Conservation (phyloP, 2,888 invertebrate genomes). For the Drosophila recens region DNA sequence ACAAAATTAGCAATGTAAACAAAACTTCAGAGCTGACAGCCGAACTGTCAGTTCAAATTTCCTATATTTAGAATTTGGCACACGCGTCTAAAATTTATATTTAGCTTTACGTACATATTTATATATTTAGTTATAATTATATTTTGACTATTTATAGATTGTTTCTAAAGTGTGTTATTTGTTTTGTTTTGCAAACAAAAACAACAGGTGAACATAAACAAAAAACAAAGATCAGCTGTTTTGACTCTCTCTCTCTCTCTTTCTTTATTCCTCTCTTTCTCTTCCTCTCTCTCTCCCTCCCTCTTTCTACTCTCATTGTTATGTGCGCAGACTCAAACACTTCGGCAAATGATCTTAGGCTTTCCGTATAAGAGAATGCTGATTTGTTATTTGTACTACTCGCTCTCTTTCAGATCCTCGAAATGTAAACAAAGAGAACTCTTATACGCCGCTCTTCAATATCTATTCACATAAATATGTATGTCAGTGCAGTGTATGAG, state of each 20-base stretch:
- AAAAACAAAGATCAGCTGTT: constrained; percentile 49
- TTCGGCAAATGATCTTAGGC: constrained; percentile 35
- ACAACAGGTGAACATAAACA: constrained; percentile 58
- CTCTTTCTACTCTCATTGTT: constrained; percentile 7
- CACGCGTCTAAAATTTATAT: constrained; percentile 39
- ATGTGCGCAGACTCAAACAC: constrained; percentile 47
- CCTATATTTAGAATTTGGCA: constrained; percentile 63
- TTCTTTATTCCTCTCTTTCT: constrained; percentile 1
- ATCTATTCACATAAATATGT: constrained; percentile 41
- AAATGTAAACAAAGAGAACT: constrained; percentile 71
- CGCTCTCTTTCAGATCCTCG: constrained; percentile 1
- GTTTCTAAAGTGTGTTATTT: constrained; percentile 50
- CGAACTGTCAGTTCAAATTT: constrained; percentile 23
- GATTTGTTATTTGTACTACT: constrained; percentile 19
- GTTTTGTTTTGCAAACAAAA: constrained; percentile 25
- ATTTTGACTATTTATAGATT: constrained; percentile 16
- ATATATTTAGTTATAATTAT: constrained; percentile 27
- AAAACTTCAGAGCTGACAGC: constrained; percentile 18
- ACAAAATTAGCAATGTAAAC: constrained; percentile 13
- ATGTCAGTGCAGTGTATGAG: constrained; percentile 61
- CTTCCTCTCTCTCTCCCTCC: not conserved
- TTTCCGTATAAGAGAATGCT: constrained; percentile 58
- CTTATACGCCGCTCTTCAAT: constrained; percentile 48
- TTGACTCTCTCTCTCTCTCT: not conserved
- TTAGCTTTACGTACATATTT: constrained; percentile 21